Percentiles rank a stretch among this genome's conserved stretches.
phyloP scores from a whole-genome alignment of 2,113 vertebrate genomes.

The Dolichotis patagonum region DNA sequence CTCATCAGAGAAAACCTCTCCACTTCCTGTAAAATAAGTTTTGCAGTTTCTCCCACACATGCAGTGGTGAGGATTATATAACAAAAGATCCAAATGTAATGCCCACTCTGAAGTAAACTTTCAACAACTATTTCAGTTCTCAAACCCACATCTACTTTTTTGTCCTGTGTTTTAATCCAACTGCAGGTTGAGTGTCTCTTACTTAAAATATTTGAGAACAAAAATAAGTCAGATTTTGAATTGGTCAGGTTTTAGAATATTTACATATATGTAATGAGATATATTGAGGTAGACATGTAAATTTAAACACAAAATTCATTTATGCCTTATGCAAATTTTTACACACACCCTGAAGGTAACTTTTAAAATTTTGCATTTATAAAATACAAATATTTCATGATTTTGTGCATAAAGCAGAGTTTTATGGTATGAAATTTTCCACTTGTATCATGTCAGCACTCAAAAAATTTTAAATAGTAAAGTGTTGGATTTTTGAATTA shows the following conservation, averaged over 20 bases:
- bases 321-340: background rate
- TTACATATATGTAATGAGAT: background rate
- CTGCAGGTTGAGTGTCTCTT: background rate
- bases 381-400: background rate
- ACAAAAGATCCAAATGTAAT: background rate
- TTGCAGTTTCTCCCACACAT: background rate
- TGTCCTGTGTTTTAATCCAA: background rate
- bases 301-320: background rate
- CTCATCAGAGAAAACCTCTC: background rate
- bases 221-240: background rate
- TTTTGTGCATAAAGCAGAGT: background rate
- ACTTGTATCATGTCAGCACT: background rate
- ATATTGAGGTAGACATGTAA: background rate
- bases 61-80: background rate
- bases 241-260: background rate
- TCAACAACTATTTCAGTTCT: background rate
- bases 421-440: background rate
- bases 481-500: background rate
- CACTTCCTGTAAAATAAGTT: background rate
- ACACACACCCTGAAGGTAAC: background rate
- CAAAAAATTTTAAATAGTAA: background rate
- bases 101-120: background rate
- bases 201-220: background rate
- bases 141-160: background rate
- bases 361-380: too few relatives aligned